Conservation (phyloP, 2,888 invertebrate species). For the Xestia sexstrigata region DNA sequence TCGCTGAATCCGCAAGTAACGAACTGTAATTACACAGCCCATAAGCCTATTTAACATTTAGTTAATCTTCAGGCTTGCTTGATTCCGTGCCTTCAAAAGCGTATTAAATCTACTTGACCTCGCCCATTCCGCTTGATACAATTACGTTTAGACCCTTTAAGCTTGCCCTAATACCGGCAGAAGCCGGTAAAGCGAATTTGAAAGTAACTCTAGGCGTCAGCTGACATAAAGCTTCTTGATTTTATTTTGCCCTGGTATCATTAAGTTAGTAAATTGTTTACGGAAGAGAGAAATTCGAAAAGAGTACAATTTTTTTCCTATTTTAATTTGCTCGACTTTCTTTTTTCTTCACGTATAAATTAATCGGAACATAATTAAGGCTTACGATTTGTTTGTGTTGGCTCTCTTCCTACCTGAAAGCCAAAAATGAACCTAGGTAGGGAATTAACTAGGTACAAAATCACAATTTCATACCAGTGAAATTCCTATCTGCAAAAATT, state of each 20-base stretch:
- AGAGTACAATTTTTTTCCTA: not conserved
- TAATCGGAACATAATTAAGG: not conserved
- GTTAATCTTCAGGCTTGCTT: constrained; percentile 42
- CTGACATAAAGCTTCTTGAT: constrained; percentile 46
- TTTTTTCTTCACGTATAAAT: not conserved
- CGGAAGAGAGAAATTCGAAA: constrained; percentile 25
- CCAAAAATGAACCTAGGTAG: not conserved
- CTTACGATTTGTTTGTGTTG: not conserved
- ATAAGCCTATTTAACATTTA: constrained; percentile 49
- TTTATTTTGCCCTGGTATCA: constrained; percentile 41
- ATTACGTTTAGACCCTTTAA: constrained; percentile 66
- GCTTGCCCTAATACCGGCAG: constrained; percentile 53
- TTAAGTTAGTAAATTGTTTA: constrained; percentile 28
- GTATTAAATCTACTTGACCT: constrained; percentile 62
- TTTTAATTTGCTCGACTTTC: not conserved
- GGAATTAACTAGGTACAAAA: not conserved
- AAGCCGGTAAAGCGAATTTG: constrained; percentile 60
- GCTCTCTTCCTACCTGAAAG: not conserved
- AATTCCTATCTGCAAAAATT: not conserved
- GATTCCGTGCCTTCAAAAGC: constrained; percentile 41
- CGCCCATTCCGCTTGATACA: constrained; percentile 57
- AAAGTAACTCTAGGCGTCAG: constrained; percentile 48
- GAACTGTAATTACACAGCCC: constrained; percentile 41
- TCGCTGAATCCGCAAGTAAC: constrained; percentile 23
- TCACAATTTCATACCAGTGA: not conserved